phyloP scores from a whole-genome alignment of 2,888 invertebrate species.

The Drosophila recens region DNA sequence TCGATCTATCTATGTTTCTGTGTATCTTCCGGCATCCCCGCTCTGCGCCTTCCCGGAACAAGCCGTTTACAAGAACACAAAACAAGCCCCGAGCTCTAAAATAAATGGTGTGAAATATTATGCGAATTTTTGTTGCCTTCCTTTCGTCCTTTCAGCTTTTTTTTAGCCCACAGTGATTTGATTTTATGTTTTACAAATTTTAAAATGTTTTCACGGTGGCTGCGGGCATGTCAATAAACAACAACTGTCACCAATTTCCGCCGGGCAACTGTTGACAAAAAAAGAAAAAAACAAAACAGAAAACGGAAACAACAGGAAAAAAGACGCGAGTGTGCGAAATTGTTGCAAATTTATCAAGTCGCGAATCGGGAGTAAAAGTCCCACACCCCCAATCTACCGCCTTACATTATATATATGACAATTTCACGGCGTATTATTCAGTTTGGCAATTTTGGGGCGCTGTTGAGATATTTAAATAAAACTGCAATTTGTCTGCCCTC shows the following conservation, averaged over 20 bases:
- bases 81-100: slow-evolving; percentile 49
- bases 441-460: slow-evolving; percentile 62
- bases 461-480: slow-evolving; percentile 81
- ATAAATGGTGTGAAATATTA: slow-evolving; percentile 81
- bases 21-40: slow-evolving; percentile 3
- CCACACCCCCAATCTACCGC: slow-evolving; percentile 4
- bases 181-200: slow-evolving; percentile 83
- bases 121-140: slow-evolving; percentile 65
- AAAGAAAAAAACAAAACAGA: slow-evolving; percentile 8
- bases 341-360: slow-evolving; percentile 83
- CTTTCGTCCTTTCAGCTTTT: slow-evolving; percentile 1
- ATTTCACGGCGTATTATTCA: slow-evolving; percentile 84
- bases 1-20: slow-evolving; percentile 27
- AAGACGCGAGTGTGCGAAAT: slow-evolving; percentile 80
- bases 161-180: slow-evolving; percentile 48
- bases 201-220: slow-evolving; percentile 84
- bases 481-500: slow-evolving; percentile 77
- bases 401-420: slow-evolving; percentile 51
- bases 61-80: slow-evolving; percentile 56
- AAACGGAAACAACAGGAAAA: slow-evolving; percentile 33
- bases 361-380: slow-evolving; percentile 56
- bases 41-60: slow-evolving; percentile 46
- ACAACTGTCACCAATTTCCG: slow-evolving; percentile 83
- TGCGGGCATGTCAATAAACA: slow-evolving; percentile 83
- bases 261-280: slow-evolving; percentile 51